Evolutionary conservation across 2,888 invertebrate genomes (phyloP), one percentile per base, ranked within the genome.

Genomic region (Serrognathus titanus): DNA sequence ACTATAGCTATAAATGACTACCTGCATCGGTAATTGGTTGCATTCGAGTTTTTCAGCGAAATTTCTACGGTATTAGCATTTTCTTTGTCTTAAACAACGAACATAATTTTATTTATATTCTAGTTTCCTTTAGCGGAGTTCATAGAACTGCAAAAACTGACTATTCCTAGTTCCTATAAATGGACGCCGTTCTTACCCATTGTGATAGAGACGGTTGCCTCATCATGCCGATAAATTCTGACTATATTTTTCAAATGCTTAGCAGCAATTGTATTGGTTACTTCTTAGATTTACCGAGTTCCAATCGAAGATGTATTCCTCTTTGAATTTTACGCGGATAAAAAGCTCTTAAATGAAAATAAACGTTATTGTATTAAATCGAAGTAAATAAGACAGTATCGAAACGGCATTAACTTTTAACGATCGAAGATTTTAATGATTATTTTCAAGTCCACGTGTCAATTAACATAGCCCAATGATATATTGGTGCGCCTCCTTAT

Each of bases 401-500:
- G 51, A 50, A 53, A 55, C 58, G 54, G 57, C 59, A 63, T 63
- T 63, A 62, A 60, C 58, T 55, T 60, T 65, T 59, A 63, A 65
- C 56, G 65, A 63, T 62, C 63, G 53, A 53, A 59, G 63, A 62
- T 61, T 55, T 62, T 63, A 61, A 61, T 58, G 62, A 62, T 59
- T 55, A 60, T 65, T 62, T 63, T 61, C 61, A 63, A 64, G 57
- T 59, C 57, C 61, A 60, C 61, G 59, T 61, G 65, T 65, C 63
- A 65, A 65, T 65, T 65, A 65, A 65, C 63, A 65, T 62, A 55
- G 53, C 45, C 38, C 48, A 61, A 63, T 63, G 63, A 65, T 62
- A 65, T 62, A 65, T 65, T 53, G 57, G 58, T 62, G 58, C 57
- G 50, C 55, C 43, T 45, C 46, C 61, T 60, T 65, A 63, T 64